phyloP scores from a whole-genome alignment of 2,888 invertebrate genomes.

The Mythimna albipuncta region DNA sequence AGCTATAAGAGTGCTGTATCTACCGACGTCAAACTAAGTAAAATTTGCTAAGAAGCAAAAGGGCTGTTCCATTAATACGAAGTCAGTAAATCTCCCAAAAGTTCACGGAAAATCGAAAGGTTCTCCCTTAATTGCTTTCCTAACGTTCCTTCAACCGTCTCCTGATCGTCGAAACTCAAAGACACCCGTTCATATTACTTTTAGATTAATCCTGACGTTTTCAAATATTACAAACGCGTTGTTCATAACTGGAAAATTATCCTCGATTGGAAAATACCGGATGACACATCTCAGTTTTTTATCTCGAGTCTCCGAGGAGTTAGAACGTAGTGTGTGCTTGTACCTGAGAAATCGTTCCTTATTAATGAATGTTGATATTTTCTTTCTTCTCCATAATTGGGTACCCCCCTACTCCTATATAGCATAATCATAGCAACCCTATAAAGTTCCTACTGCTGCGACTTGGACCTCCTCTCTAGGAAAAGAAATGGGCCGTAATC shows the following conservation, averaged over 20 bases:
- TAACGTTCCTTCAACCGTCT: constrained; percentile 32
- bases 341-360: not conserved
- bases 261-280: not conserved
- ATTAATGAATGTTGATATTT: not conserved
- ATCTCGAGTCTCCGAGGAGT: constrained; percentile 11
- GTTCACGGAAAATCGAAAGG: constrained; percentile 14
- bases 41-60: not conserved
- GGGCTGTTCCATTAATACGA: constrained; percentile 15
- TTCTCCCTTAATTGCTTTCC: constrained; percentile 29
- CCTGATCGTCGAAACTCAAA: constrained; percentile 10
- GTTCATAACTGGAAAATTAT: constrained; percentile 3
- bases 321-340: not conserved
- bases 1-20: not conserved
- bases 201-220: constrained; percentile 39
- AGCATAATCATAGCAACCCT: no score
- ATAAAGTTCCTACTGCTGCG: no score
- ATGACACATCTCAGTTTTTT: not conserved
- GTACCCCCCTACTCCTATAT: no score
- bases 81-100: constrained; percentile 27
- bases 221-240: constrained; percentile 29
- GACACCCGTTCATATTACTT: constrained; percentile 40
- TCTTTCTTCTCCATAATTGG: not conserved
- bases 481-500: no score
- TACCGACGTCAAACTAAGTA: not conserved
- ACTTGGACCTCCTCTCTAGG: no score